phyloP scores from a whole-genome alignment of 2,797 vertebrate species.

The Amblyopsis hoosieri region DNA sequence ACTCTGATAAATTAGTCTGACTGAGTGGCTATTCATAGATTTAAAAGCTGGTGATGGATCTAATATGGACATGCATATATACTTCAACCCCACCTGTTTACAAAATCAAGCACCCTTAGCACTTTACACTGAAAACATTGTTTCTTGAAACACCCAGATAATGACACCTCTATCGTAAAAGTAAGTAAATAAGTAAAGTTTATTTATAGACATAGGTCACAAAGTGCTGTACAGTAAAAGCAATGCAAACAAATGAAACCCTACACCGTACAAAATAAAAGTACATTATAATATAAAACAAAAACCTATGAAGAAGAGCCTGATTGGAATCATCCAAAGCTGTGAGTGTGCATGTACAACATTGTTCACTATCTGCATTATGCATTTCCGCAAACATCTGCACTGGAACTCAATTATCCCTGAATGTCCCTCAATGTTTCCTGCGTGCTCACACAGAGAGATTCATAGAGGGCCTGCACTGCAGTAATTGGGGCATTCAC shows the following conservation, averaged over 20 bases:
- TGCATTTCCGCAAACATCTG: slow-evolving; percentile 3
- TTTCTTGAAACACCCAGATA: no score
- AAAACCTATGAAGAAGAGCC: no score
- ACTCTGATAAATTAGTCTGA: slow-evolving; percentile 7
- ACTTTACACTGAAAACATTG: not conserved
- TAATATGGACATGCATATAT: slow-evolving; percentile 5
- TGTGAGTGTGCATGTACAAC: not conserved
- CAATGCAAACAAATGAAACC: no score
- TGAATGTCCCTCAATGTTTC: slow-evolving; percentile 38
- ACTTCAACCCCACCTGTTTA: not conserved
- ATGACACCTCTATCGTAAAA: no score
- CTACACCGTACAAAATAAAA: no score
- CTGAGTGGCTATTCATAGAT: slow-evolving; percentile 13
- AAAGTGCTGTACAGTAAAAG: no score
- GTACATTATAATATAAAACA: no score
- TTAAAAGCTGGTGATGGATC: not conserved
- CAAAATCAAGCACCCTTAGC: not conserved
- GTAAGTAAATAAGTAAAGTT: no score
- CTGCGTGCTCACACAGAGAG: slow-evolving; percentile 42
- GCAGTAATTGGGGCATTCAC: slow-evolving; percentile 68
- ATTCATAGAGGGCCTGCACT: slow-evolving; percentile 27
- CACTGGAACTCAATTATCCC: slow-evolving; percentile 19
- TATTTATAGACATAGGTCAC: no score
- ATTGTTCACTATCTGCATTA: not conserved
- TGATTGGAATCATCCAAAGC: not conserved